Conservation (phyloP, 2,113 vertebrate genomes). For the Oreochromis tanganicae region DNA sequence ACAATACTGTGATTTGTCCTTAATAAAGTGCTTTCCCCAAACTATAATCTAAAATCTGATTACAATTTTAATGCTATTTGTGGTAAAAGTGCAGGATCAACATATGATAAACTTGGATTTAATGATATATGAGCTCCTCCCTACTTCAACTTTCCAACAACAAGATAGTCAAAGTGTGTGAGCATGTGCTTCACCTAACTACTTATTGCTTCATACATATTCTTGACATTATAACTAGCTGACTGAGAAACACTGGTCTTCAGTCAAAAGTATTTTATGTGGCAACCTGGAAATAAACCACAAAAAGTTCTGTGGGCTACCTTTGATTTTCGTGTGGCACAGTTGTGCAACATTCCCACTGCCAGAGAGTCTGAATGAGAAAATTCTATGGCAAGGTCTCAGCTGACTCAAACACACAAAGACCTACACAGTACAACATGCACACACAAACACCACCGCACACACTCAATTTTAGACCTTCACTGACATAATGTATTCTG, state of each 20-base stretch:
- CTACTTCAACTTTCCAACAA: background rate
- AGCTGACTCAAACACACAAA: background rate
- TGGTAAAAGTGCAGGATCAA: background rate
- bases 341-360: conserved; percentile 2
- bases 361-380: background rate
- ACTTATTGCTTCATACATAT: background rate
- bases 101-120: background rate
- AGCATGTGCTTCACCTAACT: background rate
- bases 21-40: background rate
- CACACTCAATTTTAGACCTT: background rate
- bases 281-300: background rate
- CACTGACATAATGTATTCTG: background rate
- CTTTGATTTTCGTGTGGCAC: background rate
- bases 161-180: background rate
- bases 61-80: background rate
- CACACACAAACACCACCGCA: background rate
- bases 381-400: conserved; percentile 11
- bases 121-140: background rate
- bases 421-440: background rate
- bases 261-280: background rate
- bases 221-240: background rate
- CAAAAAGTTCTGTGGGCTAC: background rate
- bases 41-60: background rate
- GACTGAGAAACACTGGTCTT: background rate
- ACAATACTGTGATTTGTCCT: background rate